Evolutionary conservation across 2,888 invertebrate genomes (phyloP).

Genomic region (Reticulitermes lucifugus): DNA sequence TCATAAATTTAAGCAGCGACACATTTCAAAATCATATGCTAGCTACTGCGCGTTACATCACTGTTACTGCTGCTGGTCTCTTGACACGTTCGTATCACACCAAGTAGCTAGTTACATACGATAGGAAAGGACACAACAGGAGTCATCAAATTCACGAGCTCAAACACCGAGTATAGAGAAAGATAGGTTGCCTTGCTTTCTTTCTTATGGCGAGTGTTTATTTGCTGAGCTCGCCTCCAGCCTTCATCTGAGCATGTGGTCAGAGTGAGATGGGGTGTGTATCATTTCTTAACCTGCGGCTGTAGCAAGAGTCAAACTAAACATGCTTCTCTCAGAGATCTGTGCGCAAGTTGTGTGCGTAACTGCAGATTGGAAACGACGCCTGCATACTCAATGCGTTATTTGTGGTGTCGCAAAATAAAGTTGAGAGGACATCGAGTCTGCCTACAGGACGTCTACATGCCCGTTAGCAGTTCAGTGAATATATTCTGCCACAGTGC

Average conservation of each 20-base stretch:
- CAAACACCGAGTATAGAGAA: too few species aligned
- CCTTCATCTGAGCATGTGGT: neutral
- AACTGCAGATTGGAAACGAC: slow-evolving; percentile 37
- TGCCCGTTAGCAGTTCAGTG: neutral
- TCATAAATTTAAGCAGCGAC: too few species aligned
- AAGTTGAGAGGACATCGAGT: neutral
- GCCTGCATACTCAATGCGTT: slow-evolving; percentile 34
- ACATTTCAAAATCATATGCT: too few species aligned
- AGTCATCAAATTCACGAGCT: too few species aligned
- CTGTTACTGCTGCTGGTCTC: too few species aligned
- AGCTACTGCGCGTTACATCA: too few species aligned
- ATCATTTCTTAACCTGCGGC: slow-evolving; percentile 26
- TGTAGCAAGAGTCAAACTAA: neutral
- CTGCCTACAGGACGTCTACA: neutral
- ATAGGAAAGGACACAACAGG: too few species aligned
- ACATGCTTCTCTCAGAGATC: neutral
- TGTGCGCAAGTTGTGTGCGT: slow-evolving; percentile 1
- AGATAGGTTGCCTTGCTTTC: too few species aligned
- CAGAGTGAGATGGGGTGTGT: neutral
- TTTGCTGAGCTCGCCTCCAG: neutral
- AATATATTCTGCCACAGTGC: neutral
- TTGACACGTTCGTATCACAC: too few species aligned
- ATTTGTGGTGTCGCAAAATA: slow-evolving; percentile 23
- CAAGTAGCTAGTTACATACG: too few species aligned
- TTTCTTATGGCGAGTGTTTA: neutral